Base-by-base conservation (phyloP, 1,140 invertebrate genomes). In the Aphelenchoides fujianensis region DNA sequence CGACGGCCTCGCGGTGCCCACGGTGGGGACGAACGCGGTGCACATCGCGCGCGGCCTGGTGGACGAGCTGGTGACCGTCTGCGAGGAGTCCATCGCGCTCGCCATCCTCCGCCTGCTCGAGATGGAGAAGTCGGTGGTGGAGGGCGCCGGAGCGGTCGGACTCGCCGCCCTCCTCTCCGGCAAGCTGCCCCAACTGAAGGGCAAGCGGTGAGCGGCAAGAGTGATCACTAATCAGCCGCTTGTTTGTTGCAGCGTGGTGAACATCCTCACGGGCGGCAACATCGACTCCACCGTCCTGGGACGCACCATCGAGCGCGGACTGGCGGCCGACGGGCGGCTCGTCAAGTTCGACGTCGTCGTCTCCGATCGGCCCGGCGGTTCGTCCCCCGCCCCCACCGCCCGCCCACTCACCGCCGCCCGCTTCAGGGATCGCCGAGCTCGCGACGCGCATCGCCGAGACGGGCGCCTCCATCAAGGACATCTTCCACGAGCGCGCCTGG, bases 401-500 rank as follows among this genome's bases (percentile, higher is more conserved):
- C 41, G 41, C 23, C 41, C 41, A 59, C 28, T 92, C 93, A 82
- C n/a, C n/a, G n/a, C n/a, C 89, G 89, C 77, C 91, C 91, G 1
- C 91, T 63, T 77, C 30, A 77, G 92, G 92, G 16, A 93, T 95
- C 57, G 90, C 91, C 2, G 92, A 95, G 81, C 86, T 95, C 0
- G 92, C 92, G 76, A 89, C 88, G 76, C 82, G 91, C 16, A 87
- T 95, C 2, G 88, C 89, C 0, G 88, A 88, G 2, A 86, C 91
- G 30, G 93, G 92, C 1, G 92, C 93, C 2, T 92, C 91, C 41
- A 93, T 96, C 63, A 95, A 95, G 85, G 93, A 95, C 79, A 93
- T 96, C 68, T 90, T 92, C 84, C 93, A 95, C 84, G 93, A 95
- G 84, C 87, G 93, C 70, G 92, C 93, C 2, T 96, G 93, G 93